Percentiles rank a stretch among this genome's conserved stretches.
Conservation (phyloP, 2,113 vertebrate genomes). For the Elephas maximus region DNA sequence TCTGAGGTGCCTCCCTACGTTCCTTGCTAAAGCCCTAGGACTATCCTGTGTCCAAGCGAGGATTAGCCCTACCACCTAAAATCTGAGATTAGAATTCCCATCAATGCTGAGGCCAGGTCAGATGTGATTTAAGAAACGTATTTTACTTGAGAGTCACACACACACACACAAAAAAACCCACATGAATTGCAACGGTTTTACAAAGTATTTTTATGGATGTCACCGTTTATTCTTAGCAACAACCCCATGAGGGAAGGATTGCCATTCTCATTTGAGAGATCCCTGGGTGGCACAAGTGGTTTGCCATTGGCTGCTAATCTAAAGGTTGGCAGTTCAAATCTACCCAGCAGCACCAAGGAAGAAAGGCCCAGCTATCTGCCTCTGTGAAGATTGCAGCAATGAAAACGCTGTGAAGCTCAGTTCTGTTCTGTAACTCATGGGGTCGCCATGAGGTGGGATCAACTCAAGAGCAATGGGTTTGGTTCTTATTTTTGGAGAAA, state of each 20-base stretch:
- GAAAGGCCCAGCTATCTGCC: too few species aligned
- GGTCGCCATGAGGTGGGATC: too few species aligned
- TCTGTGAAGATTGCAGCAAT: too few species aligned
- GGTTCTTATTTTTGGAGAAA: neutral
- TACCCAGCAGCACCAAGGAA: too few species aligned
- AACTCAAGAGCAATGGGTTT: too few species aligned
- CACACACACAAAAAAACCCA: neutral
- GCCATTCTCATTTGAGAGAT: neutral
- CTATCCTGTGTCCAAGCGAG: neutral
- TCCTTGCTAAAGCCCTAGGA: neutral
- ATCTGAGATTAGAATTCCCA: neutral
- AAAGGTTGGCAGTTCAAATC: too few species aligned
- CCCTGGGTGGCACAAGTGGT: neutral
- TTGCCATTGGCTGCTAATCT: too few species aligned
- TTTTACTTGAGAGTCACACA: neutral
- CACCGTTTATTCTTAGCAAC: neutral
- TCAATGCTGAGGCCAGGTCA: neutral
- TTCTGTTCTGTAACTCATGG: too few species aligned
- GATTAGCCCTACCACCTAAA: neutral
- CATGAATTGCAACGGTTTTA: neutral
- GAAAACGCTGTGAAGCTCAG: too few species aligned
- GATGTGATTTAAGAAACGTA: neutral
- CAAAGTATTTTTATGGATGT: slow-evolving; percentile 36
- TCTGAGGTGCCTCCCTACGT: rapidly evolving
- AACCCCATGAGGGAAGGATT: neutral